Base-by-base conservation (phyloP, 2,888 invertebrate species). In the Spisula subtruncata region DNA sequence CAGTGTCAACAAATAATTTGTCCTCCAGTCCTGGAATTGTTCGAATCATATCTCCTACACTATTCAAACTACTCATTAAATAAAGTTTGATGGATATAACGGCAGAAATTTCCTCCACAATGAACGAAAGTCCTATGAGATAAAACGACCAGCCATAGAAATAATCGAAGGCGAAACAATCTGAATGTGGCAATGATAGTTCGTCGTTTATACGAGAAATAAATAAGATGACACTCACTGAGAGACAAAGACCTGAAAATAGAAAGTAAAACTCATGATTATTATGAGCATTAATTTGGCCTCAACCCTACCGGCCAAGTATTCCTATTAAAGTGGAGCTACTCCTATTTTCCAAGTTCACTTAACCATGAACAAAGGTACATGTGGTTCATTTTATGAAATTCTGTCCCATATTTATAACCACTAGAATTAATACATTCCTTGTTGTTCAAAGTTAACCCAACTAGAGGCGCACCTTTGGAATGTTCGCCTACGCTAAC, bases 131-230 rank as follows among this genome's bases (percentile, higher is more conserved):
- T n/a, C 94, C 95, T 56, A 94, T 93, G 51, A 95, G 93, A 89
- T 94, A 94, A 84, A 95, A 95, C 6, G 95, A 95, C 95, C 95
- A 95, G n/a, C 94, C 94, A 89, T 95, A 95, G 25, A 71, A 79
- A 89, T 95, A 95, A 6, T 86, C 32, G 88, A 95, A 95, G 48
- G 92, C 91, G 18, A 85, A 85, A 80, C 93, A 92, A 35, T 84
- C 54, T 20, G 88, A 85, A 41, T 93, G 91, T 80, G 93, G 90
- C 54, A 94, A 93, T 56, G 93, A 90, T 12, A 94, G 93, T 87
- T 95, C 95, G 89, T 95, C 95, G 86, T 95, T 95, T 51, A 95
- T 94, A 29, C 93, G 92, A 20, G 94, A 95, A 51, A 95, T 95
- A 89, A 94, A 95, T n/a, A 95, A 83, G 79, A 95, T 95, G 20